These are phyloP conservation scores for Falco punctatus DNA, from an alignment of 2,113 vertebrate species.

Conservation along the genomic window DNA sequence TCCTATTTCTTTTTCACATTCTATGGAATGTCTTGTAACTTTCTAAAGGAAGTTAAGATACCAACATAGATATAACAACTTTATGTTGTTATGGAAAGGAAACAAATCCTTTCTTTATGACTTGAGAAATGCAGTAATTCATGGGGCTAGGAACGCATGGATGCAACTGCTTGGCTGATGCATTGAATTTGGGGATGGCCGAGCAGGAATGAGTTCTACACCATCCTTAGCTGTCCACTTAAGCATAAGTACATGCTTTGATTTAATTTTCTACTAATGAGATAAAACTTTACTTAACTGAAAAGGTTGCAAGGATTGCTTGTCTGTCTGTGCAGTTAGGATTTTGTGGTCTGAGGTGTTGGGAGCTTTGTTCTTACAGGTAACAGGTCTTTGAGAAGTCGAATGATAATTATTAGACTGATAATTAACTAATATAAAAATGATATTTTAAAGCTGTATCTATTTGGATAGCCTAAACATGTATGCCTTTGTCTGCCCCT, in stretches of 20 bases:
- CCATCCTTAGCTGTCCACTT: not conserved
- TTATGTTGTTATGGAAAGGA: too few relatives aligned
- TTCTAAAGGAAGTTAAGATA: not conserved
- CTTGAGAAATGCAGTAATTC: not conserved
- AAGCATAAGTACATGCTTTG: not conserved
- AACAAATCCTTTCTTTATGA: not conserved
- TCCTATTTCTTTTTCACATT: not conserved
- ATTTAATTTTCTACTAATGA: conserved; percentile 4
- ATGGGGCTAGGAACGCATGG: not conserved
- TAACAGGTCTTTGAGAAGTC: not conserved
- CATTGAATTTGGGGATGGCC: not conserved
- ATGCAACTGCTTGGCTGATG: not conserved
- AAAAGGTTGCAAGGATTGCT: not conserved
- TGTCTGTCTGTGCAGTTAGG: not conserved
- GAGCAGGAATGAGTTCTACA: not conserved
- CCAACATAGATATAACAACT: not conserved
- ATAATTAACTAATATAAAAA: not conserved
- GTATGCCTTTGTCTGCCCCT: not conserved
- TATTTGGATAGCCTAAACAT: not conserved
- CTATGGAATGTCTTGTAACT: not conserved
- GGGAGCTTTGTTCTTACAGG: not conserved
- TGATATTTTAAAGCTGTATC: not conserved
- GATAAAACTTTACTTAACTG: not conserved
- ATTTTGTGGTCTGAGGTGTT: not conserved
- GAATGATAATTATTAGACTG: too few relatives aligned